A percentile compares a stretch with the other conserved stretches of the same genome.
Conservation (phyloP, 1,140 invertebrate genomes). For the Sitobion miscanthi region DNA sequence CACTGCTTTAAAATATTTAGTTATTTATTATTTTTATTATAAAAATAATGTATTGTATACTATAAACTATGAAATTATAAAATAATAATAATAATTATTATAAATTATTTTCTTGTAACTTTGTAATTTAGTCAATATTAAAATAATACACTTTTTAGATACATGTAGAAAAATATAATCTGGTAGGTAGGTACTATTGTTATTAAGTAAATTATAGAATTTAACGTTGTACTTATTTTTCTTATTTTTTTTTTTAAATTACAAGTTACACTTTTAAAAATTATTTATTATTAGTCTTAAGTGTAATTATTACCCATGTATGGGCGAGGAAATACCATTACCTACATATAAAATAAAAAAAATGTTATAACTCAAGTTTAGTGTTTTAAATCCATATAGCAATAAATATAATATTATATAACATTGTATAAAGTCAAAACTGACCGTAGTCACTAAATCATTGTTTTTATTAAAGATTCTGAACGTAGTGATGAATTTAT, state of each 20-base stretch:
- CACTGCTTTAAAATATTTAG: too few relatives aligned
- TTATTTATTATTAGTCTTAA: too few relatives aligned
- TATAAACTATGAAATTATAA: too few relatives aligned
- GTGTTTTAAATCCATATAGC: neutral
- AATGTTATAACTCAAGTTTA: neutral
- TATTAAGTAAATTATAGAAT: neutral
- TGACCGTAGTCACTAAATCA: neutral
- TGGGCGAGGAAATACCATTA: neutral
- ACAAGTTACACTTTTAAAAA: neutral
- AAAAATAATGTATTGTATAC: too few relatives aligned
- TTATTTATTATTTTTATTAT: too few relatives aligned
- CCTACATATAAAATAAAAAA: neutral
- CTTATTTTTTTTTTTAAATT: neutral
- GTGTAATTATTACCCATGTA: neutral
- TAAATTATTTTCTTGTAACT: neutral
- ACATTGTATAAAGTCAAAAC: neutral
- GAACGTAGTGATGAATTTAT: neutral
- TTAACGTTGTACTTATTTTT: neutral
- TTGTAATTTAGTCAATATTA: neutral
- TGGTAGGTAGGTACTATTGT: neutral
- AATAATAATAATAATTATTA: neutral
- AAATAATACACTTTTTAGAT: neutral
- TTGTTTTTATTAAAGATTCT: neutral
- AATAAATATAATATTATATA: neutral
- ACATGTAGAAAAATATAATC: too few relatives aligned